Base-by-base conservation (phyloP, 1,140 invertebrate species). In the Nasonia giraulti region DNA sequence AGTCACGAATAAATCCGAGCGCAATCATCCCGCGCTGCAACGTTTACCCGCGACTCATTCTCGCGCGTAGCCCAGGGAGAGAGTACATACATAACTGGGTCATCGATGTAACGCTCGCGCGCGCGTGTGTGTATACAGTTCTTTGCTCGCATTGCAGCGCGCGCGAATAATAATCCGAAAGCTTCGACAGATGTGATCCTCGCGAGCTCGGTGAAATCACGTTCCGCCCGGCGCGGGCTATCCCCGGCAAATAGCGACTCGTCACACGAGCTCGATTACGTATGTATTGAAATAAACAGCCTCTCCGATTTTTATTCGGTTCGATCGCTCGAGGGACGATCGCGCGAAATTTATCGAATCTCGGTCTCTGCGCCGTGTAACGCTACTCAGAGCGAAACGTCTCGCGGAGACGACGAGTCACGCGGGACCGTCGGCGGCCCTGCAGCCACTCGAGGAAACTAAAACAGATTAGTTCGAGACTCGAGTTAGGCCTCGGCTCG, bases 381-480 rank as follows among this genome's bases (percentile, higher is more conserved):
- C 27, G 27, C 27, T 17, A 50, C 47, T 14, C 11, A 50, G 11
- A 4, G 47, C 47, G 47, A 50, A 50, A 50, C 12, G 47, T 55
- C 50, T 55, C 50, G 17, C 50, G 5, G 14, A 62, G 55, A 62
- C 55, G 55, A n/a, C 17, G 20, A 62, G 55, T 62, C 55, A n/a
- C 55, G 55, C 20, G 55, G 55, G 55, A 12, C 11, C 12, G 75
- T 23, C 27, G 75, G 11, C 6, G 44, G 27, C 11, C 73, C 27
- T 17, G n/a, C 14, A 37, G 73, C 12, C 20, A 20, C n/a, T 47
- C 2, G 78, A 27, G 77, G 37, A 50, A 69, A 44, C 71, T 78
- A 86, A 88, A 88, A 86, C 86, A 84, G 86, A 89, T 89, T 89
- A 89, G 87, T 89, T 87, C 55, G 71, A 78, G 86, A 79, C 80